Evolutionary conservation across 2,888 invertebrate species (phyloP).

Genomic region (Steromphala cineraria): DNA sequence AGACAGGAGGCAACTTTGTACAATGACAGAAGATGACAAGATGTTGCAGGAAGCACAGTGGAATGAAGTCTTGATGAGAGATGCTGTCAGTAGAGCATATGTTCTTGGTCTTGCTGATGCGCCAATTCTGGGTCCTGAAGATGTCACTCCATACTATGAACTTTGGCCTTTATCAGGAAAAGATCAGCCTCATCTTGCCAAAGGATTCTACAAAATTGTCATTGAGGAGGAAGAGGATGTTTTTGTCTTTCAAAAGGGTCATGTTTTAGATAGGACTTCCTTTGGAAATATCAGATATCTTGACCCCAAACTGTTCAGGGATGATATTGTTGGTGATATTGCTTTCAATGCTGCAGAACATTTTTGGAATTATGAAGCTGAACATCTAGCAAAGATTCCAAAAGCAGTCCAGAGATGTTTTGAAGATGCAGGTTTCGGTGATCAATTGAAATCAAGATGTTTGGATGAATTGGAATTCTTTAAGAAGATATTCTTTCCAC

Average conservation of each 20-base stretch:
- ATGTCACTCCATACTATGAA: neutral
- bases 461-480: constrained; percentile 44
- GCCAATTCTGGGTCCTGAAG: neutral
- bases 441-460: constrained; percentile 31
- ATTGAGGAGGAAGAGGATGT: neutral
- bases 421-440: constrained; percentile 3
- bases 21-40: constrained; percentile 57
- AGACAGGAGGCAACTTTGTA: constrained; percentile 52
- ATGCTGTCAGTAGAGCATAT: constrained; percentile 47
- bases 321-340: constrained; percentile 17
- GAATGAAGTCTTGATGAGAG: constrained; percentile 53
- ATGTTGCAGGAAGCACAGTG: constrained; percentile 39
- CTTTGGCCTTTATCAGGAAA: constrained; percentile 25
- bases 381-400: constrained; percentile 24
- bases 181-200: neutral
- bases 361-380: neutral
- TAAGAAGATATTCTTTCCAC: constrained; percentile 46
- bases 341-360: constrained; percentile 30
- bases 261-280: constrained; percentile 26
- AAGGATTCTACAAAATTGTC: neutral
- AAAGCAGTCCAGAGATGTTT: constrained; percentile 21
- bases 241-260: constrained; percentile 22
- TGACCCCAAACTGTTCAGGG: constrained; percentile 23
- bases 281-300: constrained; percentile 44
- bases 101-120: constrained; percentile 45